phyloP scores from a whole-genome alignment of 2,797 vertebrate species.

The Melanotaenia pygmaea region DNA sequence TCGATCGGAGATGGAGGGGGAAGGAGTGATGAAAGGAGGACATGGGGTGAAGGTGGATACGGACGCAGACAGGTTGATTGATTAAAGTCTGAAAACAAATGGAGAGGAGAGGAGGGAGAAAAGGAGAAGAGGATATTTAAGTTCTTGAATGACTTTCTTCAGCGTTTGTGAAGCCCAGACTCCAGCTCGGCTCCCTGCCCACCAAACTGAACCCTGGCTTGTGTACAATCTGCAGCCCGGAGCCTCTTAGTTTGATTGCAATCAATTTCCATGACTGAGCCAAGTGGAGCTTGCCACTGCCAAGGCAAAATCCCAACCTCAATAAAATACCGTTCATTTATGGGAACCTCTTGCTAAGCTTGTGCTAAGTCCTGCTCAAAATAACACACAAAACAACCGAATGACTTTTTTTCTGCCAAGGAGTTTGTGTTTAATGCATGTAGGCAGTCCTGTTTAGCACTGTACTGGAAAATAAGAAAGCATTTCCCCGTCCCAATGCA shows the following conservation, averaged over 20 bases:
- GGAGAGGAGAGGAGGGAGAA: slow-evolving; percentile 28
- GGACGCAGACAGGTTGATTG: slow-evolving; percentile 72
- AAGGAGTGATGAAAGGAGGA: slow-evolving; percentile 43
- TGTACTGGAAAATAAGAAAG: slow-evolving; percentile 24
- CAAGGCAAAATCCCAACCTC: slow-evolving; percentile 53
- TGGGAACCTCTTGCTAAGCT: slow-evolving; percentile 52
- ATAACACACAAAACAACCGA: slow-evolving; percentile 39
- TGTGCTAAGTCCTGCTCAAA: slow-evolving; percentile 41
- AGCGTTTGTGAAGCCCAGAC: slow-evolving; percentile 37
- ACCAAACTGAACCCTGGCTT: slow-evolving; percentile 57
- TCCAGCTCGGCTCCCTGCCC: slow-evolving; percentile 50
- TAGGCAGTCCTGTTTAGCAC: slow-evolving; percentile 39
- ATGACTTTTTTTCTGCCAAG: slow-evolving; percentile 11
- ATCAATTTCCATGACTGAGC: slow-evolving; percentile 68
- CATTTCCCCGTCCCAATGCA: slow-evolving; percentile 36
- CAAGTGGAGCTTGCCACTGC: slow-evolving; percentile 53
- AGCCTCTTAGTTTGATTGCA: slow-evolving; percentile 75
- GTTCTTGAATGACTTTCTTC: slow-evolving; percentile 66
- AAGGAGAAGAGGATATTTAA: slow-evolving; percentile 54
- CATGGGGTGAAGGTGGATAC: slow-evolving; percentile 69
- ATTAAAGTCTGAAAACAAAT: slow-evolving; percentile 69
- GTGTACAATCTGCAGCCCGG: slow-evolving; percentile 57
- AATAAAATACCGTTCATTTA: slow-evolving; percentile 57
- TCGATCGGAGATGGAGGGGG: slow-evolving; percentile 47
- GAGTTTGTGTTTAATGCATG: slow-evolving; percentile 48